Conservation (phyloP, 2,888 invertebrate genomes). For the Autographa gamma region DNA sequence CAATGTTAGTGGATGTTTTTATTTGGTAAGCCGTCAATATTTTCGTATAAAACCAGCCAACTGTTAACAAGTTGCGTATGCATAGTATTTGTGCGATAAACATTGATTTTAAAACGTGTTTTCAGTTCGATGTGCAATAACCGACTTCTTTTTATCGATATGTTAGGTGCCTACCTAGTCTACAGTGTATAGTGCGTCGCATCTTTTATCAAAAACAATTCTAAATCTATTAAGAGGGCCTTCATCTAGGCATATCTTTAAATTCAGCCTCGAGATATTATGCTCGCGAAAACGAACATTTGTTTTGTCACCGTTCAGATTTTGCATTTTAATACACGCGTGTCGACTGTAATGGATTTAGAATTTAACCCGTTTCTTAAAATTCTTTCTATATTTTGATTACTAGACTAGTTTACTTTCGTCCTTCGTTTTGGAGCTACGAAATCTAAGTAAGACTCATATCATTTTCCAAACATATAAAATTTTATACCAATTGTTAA, state of each 20-base stretch:
- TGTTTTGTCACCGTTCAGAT: no score
- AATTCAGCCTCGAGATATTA: no score
- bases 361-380: no score
- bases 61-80: slow-evolving; percentile 4
- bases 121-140: slow-evolving; percentile 2
- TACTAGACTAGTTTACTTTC: no score
- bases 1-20: not conserved
- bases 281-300: no score
- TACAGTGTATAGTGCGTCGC: not conserved
- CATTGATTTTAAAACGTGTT: slow-evolving; percentile 2
- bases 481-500: no score
- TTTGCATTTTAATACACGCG: no score
- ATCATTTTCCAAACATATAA: no score
- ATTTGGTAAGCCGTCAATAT: not conserved
- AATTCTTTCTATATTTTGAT: no score
- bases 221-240: not conserved
- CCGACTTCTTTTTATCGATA: not conserved
- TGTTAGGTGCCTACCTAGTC: not conserved
- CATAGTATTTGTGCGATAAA: not conserved
- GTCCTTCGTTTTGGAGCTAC: no score
- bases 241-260: not conserved
- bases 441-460: no score
- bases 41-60: slow-evolving; percentile 4
- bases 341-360: no score
- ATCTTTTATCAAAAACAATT: not conserved